These are phyloP conservation scores for Lepeophtheirus salmonis DNA, from an alignment of 1,140 invertebrate genomes.

Conservation along the genomic window DNA sequence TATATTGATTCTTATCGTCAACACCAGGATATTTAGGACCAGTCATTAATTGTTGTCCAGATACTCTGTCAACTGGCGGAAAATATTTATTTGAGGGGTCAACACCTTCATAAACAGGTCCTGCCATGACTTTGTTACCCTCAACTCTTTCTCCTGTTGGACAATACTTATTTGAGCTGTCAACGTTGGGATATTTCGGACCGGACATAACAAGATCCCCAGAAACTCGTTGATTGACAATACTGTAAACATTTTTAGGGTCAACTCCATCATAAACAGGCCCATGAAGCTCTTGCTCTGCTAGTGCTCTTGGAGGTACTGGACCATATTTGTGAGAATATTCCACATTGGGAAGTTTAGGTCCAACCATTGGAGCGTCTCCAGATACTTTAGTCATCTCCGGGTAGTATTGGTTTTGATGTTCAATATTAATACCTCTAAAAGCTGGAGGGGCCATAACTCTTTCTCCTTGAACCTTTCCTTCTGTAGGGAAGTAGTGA, in stretches of 20 bases:
- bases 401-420: conserved; percentile 10
- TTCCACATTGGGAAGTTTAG: conserved; percentile 10
- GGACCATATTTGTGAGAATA: conserved; percentile 6
- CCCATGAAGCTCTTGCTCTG: background rate
- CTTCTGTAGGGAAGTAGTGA: background rate
- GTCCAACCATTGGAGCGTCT: conserved; percentile 5
- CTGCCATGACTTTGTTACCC: background rate
- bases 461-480: conserved; percentile 7
- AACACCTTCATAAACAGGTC: conserved; percentile 9
- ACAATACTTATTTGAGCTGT: conserved; percentile 1
- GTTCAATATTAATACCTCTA: conserved; percentile 9
- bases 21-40: conserved; percentile 11
- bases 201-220: conserved; percentile 12
- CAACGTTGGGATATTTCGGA: conserved; percentile 9
- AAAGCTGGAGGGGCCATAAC: conserved; percentile 9
- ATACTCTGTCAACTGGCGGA: conserved; percentile 4
- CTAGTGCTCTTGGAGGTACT: background rate
- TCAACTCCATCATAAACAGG: conserved; percentile 5
- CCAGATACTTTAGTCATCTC: background rate
- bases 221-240: conserved; percentile 1
- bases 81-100: conserved; percentile 10
- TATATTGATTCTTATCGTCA: conserved; percentile 5
- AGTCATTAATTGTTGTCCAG: conserved; percentile 5
- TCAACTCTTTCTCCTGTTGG: background rate
- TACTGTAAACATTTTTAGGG: conserved; percentile 12